These are phyloP conservation scores for Poecile atricapillus DNA, from an alignment of 2,113 vertebrate species.

Conservation along the genomic window DNA sequence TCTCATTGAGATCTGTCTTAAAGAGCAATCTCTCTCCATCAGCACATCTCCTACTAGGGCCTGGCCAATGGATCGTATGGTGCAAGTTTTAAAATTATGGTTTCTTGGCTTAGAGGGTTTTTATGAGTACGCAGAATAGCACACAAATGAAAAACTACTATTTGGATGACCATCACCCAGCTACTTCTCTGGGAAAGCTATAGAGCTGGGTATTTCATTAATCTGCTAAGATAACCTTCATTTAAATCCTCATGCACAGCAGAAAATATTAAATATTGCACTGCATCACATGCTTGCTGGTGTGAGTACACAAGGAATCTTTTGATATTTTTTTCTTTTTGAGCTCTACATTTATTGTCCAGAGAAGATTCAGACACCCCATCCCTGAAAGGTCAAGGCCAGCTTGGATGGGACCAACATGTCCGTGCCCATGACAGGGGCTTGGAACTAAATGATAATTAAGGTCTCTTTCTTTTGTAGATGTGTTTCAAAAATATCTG, in stretches of 20 bases:
- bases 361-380: background rate
- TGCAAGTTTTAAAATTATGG: background rate
- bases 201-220: background rate
- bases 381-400: background rate
- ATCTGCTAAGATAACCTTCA: background rate
- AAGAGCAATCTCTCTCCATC: slow-evolving; percentile 2
- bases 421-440: background rate
- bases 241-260: background rate
- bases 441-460: background rate
- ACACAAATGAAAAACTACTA: background rate
- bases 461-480: background rate
- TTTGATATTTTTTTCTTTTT: background rate
- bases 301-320: background rate
- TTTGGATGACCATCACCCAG: background rate
- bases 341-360: background rate
- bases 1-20: slow-evolving; percentile 1
- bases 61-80: background rate
- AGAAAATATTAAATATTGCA: background rate
- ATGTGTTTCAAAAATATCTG: background rate
- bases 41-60: background rate
- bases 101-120: background rate
- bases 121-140: background rate
- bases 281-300: background rate
- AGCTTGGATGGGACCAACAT: background rate
- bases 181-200: background rate